phyloP scores from a whole-genome alignment of 2,797 vertebrate genomes.

The Psittacula echo region DNA sequence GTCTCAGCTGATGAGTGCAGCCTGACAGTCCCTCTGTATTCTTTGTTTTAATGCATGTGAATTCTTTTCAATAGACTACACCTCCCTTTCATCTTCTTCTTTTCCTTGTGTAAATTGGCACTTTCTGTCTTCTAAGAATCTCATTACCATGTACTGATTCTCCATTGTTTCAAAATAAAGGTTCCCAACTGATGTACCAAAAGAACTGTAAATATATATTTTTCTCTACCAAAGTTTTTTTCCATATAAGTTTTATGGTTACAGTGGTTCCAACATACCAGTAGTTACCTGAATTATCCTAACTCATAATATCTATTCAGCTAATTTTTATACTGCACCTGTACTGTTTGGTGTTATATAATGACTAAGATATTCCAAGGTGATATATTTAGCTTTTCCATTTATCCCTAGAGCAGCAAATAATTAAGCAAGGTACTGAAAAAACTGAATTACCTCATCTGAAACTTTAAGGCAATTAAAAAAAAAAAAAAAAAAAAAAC shows the following conservation, averaged over 20 bases:
- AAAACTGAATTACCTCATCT: background rate
- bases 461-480: background rate
- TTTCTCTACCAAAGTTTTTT: constrained; percentile 59
- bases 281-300: constrained; percentile 62
- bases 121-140: constrained; percentile 75
- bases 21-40: constrained; percentile 71
- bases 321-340: constrained; percentile 11
- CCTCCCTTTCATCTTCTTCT: constrained; percentile 69
- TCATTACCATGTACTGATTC: constrained; percentile 72
- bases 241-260: constrained; percentile 54
- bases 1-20: constrained; percentile 72
- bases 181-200: constrained; percentile 28
- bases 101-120: constrained; percentile 74
- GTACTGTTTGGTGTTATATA: background rate
- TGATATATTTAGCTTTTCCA: background rate
- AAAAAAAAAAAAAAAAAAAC: no score
- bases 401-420: background rate
- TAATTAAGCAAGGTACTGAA: background rate
- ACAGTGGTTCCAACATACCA: constrained; percentile 54
- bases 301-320: constrained; percentile 15
- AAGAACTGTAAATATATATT: constrained; percentile 61
- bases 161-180: constrained; percentile 63
- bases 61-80: constrained; percentile 63
- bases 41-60: constrained; percentile 70
- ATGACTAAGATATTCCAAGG: constrained; percentile 1